Conservation (phyloP, 2,113 vertebrate species). For the Illadopsis cleaveri region DNA sequence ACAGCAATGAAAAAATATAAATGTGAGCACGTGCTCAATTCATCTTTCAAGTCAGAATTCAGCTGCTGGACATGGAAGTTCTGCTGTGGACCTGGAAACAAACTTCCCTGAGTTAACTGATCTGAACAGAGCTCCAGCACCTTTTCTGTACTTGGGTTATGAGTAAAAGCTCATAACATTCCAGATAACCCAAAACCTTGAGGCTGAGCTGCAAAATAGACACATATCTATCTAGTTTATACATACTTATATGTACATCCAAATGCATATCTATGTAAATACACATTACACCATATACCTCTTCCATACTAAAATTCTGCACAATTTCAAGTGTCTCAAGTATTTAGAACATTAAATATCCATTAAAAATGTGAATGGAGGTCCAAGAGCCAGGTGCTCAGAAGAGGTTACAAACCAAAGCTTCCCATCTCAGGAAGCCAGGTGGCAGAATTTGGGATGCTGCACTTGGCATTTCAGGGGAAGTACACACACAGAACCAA, state of each 20-base stretch:
- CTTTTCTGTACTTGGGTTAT: background rate
- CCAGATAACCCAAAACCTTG: background rate
- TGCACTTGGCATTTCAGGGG: background rate
- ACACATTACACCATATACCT: background rate
- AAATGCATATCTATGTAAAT: background rate
- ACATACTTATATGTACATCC: background rate
- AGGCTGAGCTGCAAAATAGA: background rate
- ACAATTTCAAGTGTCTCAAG: background rate
- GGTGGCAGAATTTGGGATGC: background rate
- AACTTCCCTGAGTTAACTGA: background rate
- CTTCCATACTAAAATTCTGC: background rate
- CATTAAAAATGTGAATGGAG: background rate
- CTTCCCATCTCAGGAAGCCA: background rate
- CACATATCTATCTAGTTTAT: background rate
- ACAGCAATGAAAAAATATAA: background rate
- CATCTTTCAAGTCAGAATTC: background rate
- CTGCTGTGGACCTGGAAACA: background rate
- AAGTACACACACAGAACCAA: background rate
- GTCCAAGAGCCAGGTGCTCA: background rate
- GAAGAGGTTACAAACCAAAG: background rate
- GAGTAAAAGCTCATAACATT: background rate
- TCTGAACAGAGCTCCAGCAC: background rate
- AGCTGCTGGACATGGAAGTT: background rate
- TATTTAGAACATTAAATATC: background rate
- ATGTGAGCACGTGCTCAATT: background rate